phyloP scores from a whole-genome alignment of 2,888 invertebrate species.

The Fragum sueziense region DNA sequence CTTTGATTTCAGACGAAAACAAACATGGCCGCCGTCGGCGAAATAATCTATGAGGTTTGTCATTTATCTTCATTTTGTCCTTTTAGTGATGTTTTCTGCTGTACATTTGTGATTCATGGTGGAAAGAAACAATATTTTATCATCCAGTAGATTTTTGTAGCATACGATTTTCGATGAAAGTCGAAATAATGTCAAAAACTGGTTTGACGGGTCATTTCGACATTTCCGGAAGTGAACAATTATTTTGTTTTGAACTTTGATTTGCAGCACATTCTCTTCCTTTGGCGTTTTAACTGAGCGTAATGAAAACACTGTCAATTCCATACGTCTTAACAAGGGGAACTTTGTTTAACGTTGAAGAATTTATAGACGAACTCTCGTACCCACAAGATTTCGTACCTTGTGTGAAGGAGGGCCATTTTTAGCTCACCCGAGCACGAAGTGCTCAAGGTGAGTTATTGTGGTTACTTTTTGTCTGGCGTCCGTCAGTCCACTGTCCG shows the following conservation, averaged over 20 bases:
- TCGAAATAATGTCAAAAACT: background rate
- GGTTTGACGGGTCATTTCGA: constrained; percentile 12
- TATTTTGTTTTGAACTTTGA: background rate
- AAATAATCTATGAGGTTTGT: constrained; percentile 66
- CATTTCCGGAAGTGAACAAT: constrained; percentile 15
- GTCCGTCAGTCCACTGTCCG: no score
- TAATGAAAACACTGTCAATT: no score
- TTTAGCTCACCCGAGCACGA: no score
- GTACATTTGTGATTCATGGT: background rate
- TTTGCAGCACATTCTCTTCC: background rate
- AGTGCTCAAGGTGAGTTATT: no score
- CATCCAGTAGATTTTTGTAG: background rate
- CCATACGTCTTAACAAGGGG: no score
- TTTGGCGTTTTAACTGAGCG: background rate
- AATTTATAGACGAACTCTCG: no score
- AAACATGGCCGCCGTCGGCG: constrained; percentile 67
- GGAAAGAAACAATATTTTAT: background rate
- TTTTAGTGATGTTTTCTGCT: background rate
- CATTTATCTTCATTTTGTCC: constrained; percentile 9
- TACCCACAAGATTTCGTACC: no score
- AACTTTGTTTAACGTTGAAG: no score
- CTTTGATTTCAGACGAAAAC: no score
- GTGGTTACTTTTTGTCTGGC: no score
- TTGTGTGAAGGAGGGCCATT: no score
- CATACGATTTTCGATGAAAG: background rate